Base-by-base conservation (phyloP, 2,113 vertebrate genomes). In the Tychaedon coryphoeus region DNA sequence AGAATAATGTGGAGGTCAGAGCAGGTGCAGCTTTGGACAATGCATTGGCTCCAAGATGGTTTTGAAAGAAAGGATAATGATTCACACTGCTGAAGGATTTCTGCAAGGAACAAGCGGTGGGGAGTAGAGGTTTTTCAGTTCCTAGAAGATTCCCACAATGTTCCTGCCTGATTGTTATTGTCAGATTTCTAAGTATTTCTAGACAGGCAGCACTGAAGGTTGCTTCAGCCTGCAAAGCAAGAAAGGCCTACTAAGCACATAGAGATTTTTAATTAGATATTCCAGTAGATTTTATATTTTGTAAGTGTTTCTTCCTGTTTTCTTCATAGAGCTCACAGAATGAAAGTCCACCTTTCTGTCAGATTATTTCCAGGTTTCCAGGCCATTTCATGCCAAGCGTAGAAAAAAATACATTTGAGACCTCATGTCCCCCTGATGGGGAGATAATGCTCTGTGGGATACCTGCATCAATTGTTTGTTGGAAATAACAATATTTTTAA, bases 11-110 rank as follows among this genome's bases (percentile, higher is more conserved):
- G 28, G 82, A 95, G 94, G 79, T 96, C 95, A 95, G 90, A 70
- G 72, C 38, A 77, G 79, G 77, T 51, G 86, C 78, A 60, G 90
- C 70, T 94, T 71, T 73, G 95, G 96, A 96, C 90, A 95, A 95
- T 96, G 43, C 80, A 1, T 76, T 54, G 86, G 58, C 72, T 86
- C 51, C 75, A 45, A 34, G 61, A 13, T 56, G 71, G 77, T n/a
- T 96, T 70, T 74, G 79, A 96, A 86, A 84, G 90, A 83, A 88
- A 72, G 62, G 80, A 81, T 95, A 92, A 96, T 79, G 84, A 95
- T 95, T 95, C 86, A 70, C 90, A 92, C 50, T 67, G 78, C 78
- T 71, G 64, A 57, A 94, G 91, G 69, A 76, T 89, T 84, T 90
- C 43, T 79, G 74, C 9, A 8, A 91, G 65, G 89, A 94, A 71